Evolutionary conservation across 2,113 vertebrate species (phyloP).

Genomic region (Vicugna pacos): DNA sequence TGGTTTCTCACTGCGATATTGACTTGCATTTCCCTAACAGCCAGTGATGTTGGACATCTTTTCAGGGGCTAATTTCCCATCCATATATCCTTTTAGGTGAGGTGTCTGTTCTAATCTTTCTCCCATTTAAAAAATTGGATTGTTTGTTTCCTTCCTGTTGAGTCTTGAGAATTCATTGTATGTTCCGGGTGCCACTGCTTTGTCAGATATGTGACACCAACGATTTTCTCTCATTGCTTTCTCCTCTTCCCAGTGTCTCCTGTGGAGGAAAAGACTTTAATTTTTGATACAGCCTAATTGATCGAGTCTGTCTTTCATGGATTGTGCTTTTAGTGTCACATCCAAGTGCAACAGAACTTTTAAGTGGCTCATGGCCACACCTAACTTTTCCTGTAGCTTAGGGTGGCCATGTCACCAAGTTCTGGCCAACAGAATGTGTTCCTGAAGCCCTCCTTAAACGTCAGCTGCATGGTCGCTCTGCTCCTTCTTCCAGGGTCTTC

Average conservation of each 20-base stretch:
- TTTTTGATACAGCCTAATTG: neutral
- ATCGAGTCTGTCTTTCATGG: neutral
- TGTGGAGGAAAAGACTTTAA: neutral
- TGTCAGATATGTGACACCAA: neutral
- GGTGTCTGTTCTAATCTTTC: neutral
- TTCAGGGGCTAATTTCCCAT: too few relatives aligned
- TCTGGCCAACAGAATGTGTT: neutral
- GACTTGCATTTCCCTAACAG: neutral
- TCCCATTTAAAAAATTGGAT: neutral
- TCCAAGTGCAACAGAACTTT: neutral
- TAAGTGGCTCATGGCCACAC: fast-evolving
- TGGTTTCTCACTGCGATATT: neutral
- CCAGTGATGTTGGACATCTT: neutral
- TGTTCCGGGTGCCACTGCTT: neutral
- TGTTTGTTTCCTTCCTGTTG: neutral
- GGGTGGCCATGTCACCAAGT: neutral
- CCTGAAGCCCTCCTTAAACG: neutral
- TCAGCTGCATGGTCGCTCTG: fast-evolving
- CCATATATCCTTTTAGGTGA: neutral
- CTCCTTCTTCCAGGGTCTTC: neutral
- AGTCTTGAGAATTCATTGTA: neutral
- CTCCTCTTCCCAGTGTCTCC: neutral
- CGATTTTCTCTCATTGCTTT: neutral
- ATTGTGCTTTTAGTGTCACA: neutral
- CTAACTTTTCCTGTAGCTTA: neutral